phyloP scores from a whole-genome alignment of 2,113 vertebrate genomes.

The Martes martes region DNA sequence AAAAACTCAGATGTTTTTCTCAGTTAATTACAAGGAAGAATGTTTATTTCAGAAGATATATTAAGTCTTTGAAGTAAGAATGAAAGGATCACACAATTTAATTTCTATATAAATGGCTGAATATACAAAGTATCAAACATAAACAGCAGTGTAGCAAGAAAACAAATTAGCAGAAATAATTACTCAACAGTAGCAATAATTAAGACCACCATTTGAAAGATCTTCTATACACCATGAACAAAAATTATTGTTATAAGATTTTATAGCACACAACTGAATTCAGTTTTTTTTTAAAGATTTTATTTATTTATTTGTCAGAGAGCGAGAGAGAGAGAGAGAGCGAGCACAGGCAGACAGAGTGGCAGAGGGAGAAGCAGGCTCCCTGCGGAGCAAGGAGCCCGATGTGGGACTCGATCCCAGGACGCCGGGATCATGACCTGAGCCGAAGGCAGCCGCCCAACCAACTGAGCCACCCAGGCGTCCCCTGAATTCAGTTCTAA shows the following conservation, averaged over 20 bases:
- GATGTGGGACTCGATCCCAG: no score
- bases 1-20: conserved; percentile 32
- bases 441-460: no score
- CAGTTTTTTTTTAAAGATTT: background rate
- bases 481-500: background rate
- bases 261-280: background rate
- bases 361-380: no score
- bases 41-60: conserved; percentile 54
- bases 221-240: conserved; percentile 19
- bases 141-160: conserved; percentile 73
- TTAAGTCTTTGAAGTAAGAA: conserved; percentile 73
- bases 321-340: no score
- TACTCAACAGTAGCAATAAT: conserved; percentile 67
- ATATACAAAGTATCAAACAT: conserved; percentile 77
- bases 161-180: conserved; percentile 78
- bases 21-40: conserved; percentile 23
- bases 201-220: conserved; percentile 65
- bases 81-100: conserved; percentile 62
- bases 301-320: no score
- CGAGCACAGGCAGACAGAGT: no score
- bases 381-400: no score
- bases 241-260: conserved; percentile 15
- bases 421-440: no score
- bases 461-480: no score
- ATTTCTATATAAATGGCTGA: conserved; percentile 67